Percentiles rank a stretch among this genome's conserved stretches.
Evolutionary conservation across 2,888 invertebrate genomes (phyloP).

Genomic region (Lapara coniferarum): DNA sequence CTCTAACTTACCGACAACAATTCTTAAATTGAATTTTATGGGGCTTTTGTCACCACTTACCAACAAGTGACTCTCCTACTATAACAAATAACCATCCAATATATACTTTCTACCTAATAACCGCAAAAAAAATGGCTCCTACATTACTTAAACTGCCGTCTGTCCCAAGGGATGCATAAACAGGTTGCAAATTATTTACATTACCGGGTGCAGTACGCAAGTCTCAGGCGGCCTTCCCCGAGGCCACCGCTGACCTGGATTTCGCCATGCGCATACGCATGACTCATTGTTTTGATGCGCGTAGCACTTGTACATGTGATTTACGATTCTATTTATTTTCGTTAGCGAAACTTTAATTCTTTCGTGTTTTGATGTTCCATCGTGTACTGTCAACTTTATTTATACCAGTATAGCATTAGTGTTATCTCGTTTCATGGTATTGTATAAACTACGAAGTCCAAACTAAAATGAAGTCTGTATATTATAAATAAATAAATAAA

Average conservation of each 20-base stretch:
- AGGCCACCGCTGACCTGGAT: slow-evolving; percentile 74
- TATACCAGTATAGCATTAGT: background rate
- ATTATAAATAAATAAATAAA: too few species aligned
- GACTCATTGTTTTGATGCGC: slow-evolving; percentile 70
- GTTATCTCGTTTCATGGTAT: background rate
- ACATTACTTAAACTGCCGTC: too few species aligned
- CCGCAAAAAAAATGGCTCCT: too few species aligned
- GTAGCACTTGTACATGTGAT: slow-evolving; percentile 26
- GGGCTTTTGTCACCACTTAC: too few species aligned
- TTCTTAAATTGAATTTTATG: too few species aligned
- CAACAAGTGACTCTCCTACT: background rate
- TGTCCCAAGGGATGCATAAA: background rate
- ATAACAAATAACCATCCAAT: too few species aligned
- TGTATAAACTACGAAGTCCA: too few species aligned
- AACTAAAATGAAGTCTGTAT: too few species aligned
- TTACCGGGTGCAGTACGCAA: slow-evolving; percentile 31
- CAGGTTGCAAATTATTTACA: slow-evolving; percentile 39
- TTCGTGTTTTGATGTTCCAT: background rate
- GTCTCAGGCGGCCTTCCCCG: slow-evolving; percentile 63
- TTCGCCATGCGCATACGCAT: slow-evolving; percentile 55
- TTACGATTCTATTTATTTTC: slow-evolving; percentile 20
- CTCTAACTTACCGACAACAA: too few species aligned
- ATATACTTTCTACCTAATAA: too few species aligned
- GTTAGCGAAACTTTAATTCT: slow-evolving; percentile 6
- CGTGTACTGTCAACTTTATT: slow-evolving; percentile 5